A percentile compares a stretch with the other conserved stretches of the same genome.
Conservation (phyloP, 1,140 invertebrate species). For the Andrena cerasifolii region DNA sequence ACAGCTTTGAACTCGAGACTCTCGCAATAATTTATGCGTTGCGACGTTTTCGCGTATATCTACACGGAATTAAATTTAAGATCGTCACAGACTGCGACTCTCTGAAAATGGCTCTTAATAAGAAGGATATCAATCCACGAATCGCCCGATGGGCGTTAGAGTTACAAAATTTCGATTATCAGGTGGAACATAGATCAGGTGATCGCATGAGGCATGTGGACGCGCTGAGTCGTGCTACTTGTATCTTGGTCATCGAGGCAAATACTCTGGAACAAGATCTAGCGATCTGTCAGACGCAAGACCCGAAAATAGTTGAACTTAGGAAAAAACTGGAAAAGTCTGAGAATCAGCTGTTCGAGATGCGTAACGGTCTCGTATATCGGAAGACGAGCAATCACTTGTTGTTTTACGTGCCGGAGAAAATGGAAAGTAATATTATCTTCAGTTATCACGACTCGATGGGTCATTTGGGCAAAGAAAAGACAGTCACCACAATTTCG, state of each 20-base stretch:
- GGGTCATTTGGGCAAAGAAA: not conserved
- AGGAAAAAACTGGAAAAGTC: not conserved
- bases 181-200: not conserved
- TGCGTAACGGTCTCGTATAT: not conserved
- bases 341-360: not conserved
- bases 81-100: conserved; percentile 54
- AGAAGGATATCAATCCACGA: conserved; percentile 39
- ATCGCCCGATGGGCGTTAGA: conserved; percentile 42
- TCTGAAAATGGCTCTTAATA: conserved; percentile 30
- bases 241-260: not conserved
- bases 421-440: not conserved
- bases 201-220: not conserved
- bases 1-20: conserved; percentile 74
- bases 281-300: not conserved
- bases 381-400: not conserved
- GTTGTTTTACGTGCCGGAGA: conserved; percentile 1
- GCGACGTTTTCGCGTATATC: conserved; percentile 53
- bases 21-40: conserved; percentile 80
- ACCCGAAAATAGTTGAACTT: not conserved
- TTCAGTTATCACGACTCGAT: not conserved
- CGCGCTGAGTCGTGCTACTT: not conserved
- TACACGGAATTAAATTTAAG: conserved; percentile 56
- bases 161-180: conserved; percentile 2
- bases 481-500: not conserved
- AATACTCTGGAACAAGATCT: not conserved